Evolutionary conservation across 2,797 vertebrate genomes (phyloP), one percentile per base, ranked within the genome.

Genomic region (Microctenopoma lineatum): DNA sequence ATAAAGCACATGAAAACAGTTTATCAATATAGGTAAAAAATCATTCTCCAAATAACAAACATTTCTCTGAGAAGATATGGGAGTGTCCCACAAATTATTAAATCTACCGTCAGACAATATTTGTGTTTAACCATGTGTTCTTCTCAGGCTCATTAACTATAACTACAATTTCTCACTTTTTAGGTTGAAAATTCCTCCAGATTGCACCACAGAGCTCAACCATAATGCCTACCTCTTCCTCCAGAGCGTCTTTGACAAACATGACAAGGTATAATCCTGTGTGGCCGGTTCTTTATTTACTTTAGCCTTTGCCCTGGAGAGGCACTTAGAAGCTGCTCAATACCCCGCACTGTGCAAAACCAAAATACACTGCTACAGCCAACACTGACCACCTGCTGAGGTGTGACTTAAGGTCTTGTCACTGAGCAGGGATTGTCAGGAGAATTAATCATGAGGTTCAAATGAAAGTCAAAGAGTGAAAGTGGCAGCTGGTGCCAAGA

Each of bases 171-270:
- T 45, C n/a, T n/a, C 16, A 18, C 45, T 46, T 71, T 80, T 73
- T 84, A 99, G 97, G 78, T 82, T 99, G 81, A 98, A 96, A 90
- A 91, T 98, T 84, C 97, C 96, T 79, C 84, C 92, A 15, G 96
- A 96, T 92, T 98, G 96, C 88, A 99, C 96, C 66, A 98, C 97
- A 25, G 97, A 99, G 90, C 95, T 98, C 89, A 99, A 97, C 89
- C 97, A 98, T 87, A 96, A 97, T 50, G 96, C 97, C 7, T 98
- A 98, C 88, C 94, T 98, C 84, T 98, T 98, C 89, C 95, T 99
- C 58, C 97, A 99, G 87, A 96, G 96, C 75, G 89, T 96, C 89
- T 99, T 99, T 90, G 97, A 98, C 92, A 99, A 98, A 87, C 96
- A 98, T 60, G 97, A 98, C 90, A 96, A 97, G 97, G 96, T 99